phyloP scores from a whole-genome alignment of 2,113 vertebrate species.

The Empidonax traillii region DNA sequence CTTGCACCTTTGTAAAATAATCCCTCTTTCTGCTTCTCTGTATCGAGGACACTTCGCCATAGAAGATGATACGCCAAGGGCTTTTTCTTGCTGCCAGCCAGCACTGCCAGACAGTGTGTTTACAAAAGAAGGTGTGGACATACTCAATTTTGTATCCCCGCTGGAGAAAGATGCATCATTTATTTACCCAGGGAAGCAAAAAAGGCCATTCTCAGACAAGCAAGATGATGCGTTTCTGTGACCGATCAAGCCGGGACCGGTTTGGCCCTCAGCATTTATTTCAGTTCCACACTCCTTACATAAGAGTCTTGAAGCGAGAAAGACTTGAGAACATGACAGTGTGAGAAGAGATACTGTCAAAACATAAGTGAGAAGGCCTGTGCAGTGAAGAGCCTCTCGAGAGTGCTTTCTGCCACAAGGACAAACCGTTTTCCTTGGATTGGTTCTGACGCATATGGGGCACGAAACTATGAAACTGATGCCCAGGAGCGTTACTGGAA shows the following conservation, averaged over 20 bases:
- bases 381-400: background rate
- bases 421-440: background rate
- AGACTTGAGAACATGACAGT: slow-evolving; percentile 3
- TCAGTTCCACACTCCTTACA: background rate
- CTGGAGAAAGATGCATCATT: background rate
- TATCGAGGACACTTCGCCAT: background rate
- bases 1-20: slow-evolving; percentile 7
- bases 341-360: slow-evolving; percentile 34
- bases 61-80: background rate
- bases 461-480: background rate
- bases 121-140: background rate
- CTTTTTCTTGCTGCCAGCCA: background rate
- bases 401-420: background rate
- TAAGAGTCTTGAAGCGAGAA: slow-evolving; percentile 7
- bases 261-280: background rate
- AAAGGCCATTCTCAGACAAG: background rate
- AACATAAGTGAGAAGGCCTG: background rate
- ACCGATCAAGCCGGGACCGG: background rate
- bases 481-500: background rate
- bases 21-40: background rate
- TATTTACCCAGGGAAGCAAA: background rate
- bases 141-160: background rate
- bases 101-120: background rate
- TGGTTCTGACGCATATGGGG: background rate
- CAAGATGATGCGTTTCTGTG: background rate